phyloP scores from a whole-genome alignment of 2,797 vertebrate genomes.

The Lagorchestes hirsutus region DNA sequence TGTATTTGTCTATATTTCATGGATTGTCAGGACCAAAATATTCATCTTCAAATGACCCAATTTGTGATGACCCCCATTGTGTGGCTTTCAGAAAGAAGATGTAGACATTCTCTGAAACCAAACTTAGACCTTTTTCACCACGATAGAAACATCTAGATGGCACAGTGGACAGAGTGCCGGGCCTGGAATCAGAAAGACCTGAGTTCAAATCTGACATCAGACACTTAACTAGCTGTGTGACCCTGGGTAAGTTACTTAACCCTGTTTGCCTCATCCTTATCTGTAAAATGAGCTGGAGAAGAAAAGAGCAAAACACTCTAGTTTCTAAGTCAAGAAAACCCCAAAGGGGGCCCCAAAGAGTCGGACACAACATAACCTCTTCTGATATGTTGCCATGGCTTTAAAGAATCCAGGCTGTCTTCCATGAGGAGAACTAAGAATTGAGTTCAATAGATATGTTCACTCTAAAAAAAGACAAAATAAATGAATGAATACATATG shows the following conservation, averaged over 20 bases:
- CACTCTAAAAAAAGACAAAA: background rate
- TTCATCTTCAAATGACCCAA: background rate
- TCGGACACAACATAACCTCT: background rate
- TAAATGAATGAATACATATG: background rate
- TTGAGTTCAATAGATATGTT: background rate
- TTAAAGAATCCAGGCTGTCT: background rate
- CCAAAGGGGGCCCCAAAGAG: background rate
- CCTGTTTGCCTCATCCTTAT: background rate
- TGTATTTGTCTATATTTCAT: background rate
- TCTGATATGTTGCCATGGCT: background rate
- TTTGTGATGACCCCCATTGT: background rate
- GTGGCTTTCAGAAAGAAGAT: background rate
- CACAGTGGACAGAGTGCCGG: background rate
- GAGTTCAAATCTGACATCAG: background rate
- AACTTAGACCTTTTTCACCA: background rate
- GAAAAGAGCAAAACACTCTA: background rate
- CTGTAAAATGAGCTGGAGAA: background rate
- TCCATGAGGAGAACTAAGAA: background rate
- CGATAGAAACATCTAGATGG: background rate
- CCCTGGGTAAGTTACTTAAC: background rate
- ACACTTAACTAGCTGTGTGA: background rate
- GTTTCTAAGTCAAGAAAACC: background rate
- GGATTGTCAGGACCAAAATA: background rate
- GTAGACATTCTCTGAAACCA: background rate
- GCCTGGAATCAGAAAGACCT: background rate